A percentile compares a stretch with the other conserved stretches of the same genome.
These are phyloP conservation scores for Rapana venosa DNA, from an alignment of 2,888 invertebrate species.

Conservation along the genomic window DNA sequence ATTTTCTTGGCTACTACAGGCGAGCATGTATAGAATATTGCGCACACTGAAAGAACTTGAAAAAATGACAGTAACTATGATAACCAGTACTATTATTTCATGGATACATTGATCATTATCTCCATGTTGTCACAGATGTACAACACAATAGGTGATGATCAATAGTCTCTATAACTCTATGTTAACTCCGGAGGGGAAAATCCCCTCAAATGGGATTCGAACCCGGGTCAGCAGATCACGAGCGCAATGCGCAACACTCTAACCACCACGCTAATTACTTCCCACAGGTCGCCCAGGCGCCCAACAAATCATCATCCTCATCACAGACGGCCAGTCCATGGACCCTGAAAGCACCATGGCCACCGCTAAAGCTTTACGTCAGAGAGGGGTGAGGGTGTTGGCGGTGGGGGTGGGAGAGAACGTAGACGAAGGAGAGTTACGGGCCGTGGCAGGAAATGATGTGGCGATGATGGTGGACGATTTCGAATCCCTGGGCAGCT, in stretches of 20 bases:
- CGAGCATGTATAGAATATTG: no score
- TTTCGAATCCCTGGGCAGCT: slow-evolving; percentile 10
- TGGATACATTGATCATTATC: no score
- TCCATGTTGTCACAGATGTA: no score
- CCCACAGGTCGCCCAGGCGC: slow-evolving; percentile 30
- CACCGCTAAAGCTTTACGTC: slow-evolving; percentile 27
- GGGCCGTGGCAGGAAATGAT: slow-evolving; percentile 17
- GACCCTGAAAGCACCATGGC: slow-evolving; percentile 40
- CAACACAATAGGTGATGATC: no score
- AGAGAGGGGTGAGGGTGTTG: slow-evolving; percentile 38
- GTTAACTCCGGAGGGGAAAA: no score
- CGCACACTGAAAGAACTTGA: no score
- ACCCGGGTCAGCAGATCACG: no score
- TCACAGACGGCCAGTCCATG: slow-evolving; percentile 51
- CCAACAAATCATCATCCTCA: slow-evolving; percentile 42
- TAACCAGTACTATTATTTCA: not conserved
- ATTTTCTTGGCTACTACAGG: no score
- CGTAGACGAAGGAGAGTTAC: slow-evolving; percentile 33
- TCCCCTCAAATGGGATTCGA: no score
- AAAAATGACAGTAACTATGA: not conserved
- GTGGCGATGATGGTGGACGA: slow-evolving; percentile 33
- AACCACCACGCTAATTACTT: not conserved
- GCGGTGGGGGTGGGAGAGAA: slow-evolving; percentile 46
- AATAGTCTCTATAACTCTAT: no score
- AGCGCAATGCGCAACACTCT: no score